Evolutionary conservation across 2,113 vertebrate genomes (phyloP), one percentile per base, ranked within the genome.

Genomic region (Pontoporia blainvillei): DNA sequence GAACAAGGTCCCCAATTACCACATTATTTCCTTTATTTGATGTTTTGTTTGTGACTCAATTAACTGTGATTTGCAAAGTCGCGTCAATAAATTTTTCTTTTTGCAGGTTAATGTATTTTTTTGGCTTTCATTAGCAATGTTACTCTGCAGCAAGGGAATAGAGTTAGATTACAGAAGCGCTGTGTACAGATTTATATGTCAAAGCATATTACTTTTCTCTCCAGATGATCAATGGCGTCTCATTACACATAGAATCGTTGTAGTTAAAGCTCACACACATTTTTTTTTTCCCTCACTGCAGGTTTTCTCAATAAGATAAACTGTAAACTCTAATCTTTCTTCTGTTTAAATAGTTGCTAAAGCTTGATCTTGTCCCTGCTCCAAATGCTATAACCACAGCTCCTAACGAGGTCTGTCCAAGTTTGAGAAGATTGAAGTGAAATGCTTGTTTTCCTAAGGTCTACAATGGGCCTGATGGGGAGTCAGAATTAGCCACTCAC

Each of bases 1-100:
- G 96, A 93, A 98, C 98, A 96, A 98, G 97, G 92, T 90, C 49
- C 98, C 97, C 97, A 98, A 98, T 98, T 98, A 98, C 98, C 90
- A 97, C 97, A 91, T 97, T 98, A 97, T 98, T 98, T 97, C 95
- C 97, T 98, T 98, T 97, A 98, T 98, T 98, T 98, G 98, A 97
- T 98, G 96, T 97, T 98, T 98, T 96, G 95, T 97, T 98, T 98
- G 93, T 95, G 85, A 94, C 84, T 98, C 97, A 98, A 94, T 98
- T 98, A 98, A 97, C 96, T 96, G 69, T 97, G 96, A 98, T 98
- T 98, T 98, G 97, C 86, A 98, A 98, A 98, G 89, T 97, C 64
- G 27, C 92, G 69, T 96, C 95, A 98, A 96, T 98, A 97, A 95
- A 97, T 98, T 98, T 96, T 98, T 96, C 61, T 96, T 91, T 97